Percentiles rank a stretch among this genome's conserved stretches.
These are phyloP conservation scores for Corbicula japonica DNA, from an alignment of 2,888 invertebrate genomes.

Conservation along the genomic window DNA sequence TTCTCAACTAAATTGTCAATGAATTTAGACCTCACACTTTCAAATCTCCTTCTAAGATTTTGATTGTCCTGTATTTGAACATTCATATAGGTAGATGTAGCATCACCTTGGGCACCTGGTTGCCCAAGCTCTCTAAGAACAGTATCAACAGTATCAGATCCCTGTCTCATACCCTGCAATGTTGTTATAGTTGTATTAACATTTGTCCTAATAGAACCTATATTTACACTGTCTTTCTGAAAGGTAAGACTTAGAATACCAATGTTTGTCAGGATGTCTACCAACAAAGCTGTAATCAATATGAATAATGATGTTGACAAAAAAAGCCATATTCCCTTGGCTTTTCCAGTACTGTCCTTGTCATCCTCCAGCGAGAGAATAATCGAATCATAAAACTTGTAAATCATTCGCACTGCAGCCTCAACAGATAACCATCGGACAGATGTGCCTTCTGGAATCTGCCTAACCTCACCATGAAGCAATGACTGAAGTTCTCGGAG, in stretches of 20 bases:
- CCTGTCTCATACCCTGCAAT: constrained; percentile 17
- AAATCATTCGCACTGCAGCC: constrained; percentile 49
- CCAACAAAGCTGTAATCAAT: constrained; percentile 34
- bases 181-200: constrained; percentile 31
- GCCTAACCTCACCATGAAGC: constrained; percentile 30
- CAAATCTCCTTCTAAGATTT: constrained; percentile 24
- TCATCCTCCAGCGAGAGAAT: constrained; percentile 32
- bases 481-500: constrained; percentile 51
- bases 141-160: constrained; percentile 24
- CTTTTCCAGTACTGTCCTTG: constrained; percentile 27
- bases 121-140: constrained; percentile 12
- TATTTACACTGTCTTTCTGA: constrained; percentile 39
- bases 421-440: constrained; percentile 57
- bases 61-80: constrained; percentile 28
- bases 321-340: constrained; percentile 33
- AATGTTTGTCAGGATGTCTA: constrained; percentile 37
- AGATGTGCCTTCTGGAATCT: constrained; percentile 49
- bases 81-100: too few species aligned
- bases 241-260: constrained; percentile 40
- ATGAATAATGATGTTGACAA: constrained; percentile 28
- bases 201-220: constrained; percentile 43
- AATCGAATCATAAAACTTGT: constrained; percentile 17
- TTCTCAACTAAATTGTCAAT: constrained; percentile 18
- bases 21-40: constrained; percentile 21
- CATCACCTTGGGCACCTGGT: too few species aligned